A percentile compares a stretch with the other conserved stretches of the same genome.
These are phyloP conservation scores for Volucella zonaria DNA, from an alignment of 2,888 invertebrate genomes.

Conservation along the genomic window DNA sequence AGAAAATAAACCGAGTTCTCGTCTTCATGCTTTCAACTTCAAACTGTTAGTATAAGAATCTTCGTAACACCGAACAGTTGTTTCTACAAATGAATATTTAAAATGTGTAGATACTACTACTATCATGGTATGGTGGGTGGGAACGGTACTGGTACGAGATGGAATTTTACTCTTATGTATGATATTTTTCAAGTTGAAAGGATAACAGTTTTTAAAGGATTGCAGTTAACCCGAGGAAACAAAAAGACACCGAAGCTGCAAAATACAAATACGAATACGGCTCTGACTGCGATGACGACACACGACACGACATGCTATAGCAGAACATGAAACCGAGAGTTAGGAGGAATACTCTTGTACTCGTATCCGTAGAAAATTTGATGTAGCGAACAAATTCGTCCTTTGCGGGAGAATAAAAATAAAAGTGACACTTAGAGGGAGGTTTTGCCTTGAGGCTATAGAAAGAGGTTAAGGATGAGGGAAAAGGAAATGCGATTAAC, in stretches of 20 bases:
- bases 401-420: conserved; percentile 44
- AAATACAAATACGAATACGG: no score
- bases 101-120: conserved; percentile 18
- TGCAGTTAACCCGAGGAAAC: conserved; percentile 69
- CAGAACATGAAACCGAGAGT: not conserved
- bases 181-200: conserved; percentile 61
- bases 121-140: no score
- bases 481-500: not conserved
- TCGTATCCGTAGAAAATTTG: not conserved
- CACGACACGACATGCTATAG: no score
- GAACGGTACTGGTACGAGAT: not conserved
- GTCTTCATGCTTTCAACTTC: not conserved
- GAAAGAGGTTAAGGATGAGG: no score
- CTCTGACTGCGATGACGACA: no score
- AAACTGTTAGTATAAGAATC: not conserved
- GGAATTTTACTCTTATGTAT: not conserved
- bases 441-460: conserved; percentile 6
- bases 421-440: conserved; percentile 44
- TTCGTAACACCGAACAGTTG: conserved; percentile 37
- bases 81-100: conserved; percentile 61
- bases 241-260: not conserved
- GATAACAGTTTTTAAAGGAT: conserved; percentile 68
- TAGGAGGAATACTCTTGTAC: not conserved
- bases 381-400: conserved; percentile 42
- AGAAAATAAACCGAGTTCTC: not conserved